Evolutionary conservation across 2,797 vertebrate genomes (phyloP).

Genomic region (Carcharodon carcharias): DNA sequence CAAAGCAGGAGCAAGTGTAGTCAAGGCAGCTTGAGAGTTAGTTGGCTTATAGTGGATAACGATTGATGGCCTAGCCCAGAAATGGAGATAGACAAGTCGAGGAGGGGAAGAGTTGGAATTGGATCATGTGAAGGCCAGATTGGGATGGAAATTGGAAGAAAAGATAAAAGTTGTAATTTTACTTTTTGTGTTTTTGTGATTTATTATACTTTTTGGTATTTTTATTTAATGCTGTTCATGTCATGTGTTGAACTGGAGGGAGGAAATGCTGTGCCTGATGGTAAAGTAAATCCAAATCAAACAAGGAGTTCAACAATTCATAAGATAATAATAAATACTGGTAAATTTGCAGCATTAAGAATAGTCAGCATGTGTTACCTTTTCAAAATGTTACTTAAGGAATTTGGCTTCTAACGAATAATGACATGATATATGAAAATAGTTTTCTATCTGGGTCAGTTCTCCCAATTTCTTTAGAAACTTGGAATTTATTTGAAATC

Average conservation of each 20-base stretch:
- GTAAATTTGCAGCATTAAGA: not conserved
- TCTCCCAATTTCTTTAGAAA: not conserved
- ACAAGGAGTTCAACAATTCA: not conserved
- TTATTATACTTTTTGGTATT: not conserved
- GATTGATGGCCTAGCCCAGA: not conserved
- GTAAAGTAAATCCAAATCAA: not conserved
- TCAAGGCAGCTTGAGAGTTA: not conserved
- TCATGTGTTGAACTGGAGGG: not conserved
- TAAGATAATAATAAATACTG: not conserved
- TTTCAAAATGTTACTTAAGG: not conserved
- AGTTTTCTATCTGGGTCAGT: not conserved
- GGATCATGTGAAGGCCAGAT: not conserved
- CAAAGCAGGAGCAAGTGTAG: not conserved
- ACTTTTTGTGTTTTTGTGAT: not conserved
- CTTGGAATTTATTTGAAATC: not conserved
- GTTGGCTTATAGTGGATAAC: not conserved
- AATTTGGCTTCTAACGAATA: not conserved
- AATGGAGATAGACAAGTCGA: not conserved
- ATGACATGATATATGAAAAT: not conserved
- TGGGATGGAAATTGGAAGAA: not conserved
- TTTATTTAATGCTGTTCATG: not conserved
- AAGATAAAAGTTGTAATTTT: not conserved
- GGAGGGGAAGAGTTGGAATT: not conserved
- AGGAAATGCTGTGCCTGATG: not conserved
- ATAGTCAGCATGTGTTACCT: not conserved